Base-by-base conservation (phyloP, 2,888 invertebrate genomes). In the Flabesymbios commensalis region DNA sequence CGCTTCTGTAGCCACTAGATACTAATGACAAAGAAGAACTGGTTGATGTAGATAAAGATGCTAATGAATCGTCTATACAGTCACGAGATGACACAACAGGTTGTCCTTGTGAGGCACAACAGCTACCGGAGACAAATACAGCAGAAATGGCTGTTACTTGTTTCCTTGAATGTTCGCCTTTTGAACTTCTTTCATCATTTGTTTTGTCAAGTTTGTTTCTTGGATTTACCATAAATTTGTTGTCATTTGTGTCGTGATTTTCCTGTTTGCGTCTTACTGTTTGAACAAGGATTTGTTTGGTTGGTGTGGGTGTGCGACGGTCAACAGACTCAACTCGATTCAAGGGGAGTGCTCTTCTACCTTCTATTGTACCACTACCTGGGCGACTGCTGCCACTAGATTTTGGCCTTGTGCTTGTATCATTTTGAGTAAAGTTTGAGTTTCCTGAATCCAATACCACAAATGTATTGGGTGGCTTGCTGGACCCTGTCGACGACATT, bases 221-320 rank as follows among this genome's bases (percentile, higher is more conserved):
- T 39, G 39, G 17, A 45, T 53, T 7, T 59, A 59, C 4, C 56
- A 81, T 80, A 93, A 7, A 10, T 17, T 10, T 10, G n/a, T 24
- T 7, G 26, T 33, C 53, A 36, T 36, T 26, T 36, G 2, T 33
- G 33, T 36, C 39, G n/a, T 10, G 10, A 32, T 22, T 26, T 24
- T 53, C 36, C 19, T 3, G 19, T 36, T 53, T 53, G 2, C 53
- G 53, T n/a, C 33, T 53, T 14, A 33, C 53, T 10, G 53, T 36
- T 36, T 53, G 32, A 31, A 53, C 26, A n/a, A 24, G 26, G 33
- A 53, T 22, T 22, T 53, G 53, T 24, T 53, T 53, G 2, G 53
- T 53, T 22, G 53, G 53, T 3, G 53, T 53, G 4, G 53, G 53
- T 10, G 53, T 53, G n/a, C 53, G n/a, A 24, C 53, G 5, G 2